A percentile compares a stretch with the other conserved stretches of the same genome.
Evolutionary conservation across 2,888 invertebrate species (phyloP).

Genomic region (Plusia festucae): DNA sequence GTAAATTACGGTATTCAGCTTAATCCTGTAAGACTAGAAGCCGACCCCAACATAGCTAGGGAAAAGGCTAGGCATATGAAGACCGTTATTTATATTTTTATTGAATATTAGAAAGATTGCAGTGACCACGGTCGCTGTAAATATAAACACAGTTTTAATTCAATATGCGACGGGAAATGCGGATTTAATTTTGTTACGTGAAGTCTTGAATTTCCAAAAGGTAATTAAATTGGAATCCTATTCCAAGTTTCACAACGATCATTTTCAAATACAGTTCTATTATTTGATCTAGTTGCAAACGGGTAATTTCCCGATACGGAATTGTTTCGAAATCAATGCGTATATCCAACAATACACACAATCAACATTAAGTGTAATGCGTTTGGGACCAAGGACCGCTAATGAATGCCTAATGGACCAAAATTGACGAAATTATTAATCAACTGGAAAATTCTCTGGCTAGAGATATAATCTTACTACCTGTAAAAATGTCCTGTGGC

Average conservation of each 20-base stretch:
- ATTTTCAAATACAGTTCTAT: neutral
- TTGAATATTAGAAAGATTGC: too few relatives aligned
- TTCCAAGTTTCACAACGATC: neutral
- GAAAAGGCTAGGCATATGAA: too few relatives aligned
- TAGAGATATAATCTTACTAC: neutral
- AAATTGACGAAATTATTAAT: neutral
- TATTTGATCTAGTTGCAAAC: neutral
- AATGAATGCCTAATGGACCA: conserved; percentile 19
- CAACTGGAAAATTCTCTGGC: neutral
- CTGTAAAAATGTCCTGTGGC: too few relatives aligned
- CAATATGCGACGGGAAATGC: too few relatives aligned
- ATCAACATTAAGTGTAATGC: conserved; percentile 12
- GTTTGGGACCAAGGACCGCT: conserved; percentile 5
- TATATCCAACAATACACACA: conserved; percentile 22
- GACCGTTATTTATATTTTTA: too few relatives aligned
- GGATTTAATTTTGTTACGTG: too few relatives aligned
- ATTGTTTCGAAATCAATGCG: conserved; percentile 23
- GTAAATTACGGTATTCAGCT: too few relatives aligned
- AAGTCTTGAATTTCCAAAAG: neutral
- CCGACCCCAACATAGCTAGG: too few relatives aligned
- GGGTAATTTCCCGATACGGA: neutral
- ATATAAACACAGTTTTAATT: too few relatives aligned
- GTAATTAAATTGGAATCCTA: neutral
- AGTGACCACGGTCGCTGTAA: too few relatives aligned
- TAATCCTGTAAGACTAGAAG: too few relatives aligned